phyloP scores from a whole-genome alignment of 1,140 invertebrate species.

The Thrips palmi region DNA sequence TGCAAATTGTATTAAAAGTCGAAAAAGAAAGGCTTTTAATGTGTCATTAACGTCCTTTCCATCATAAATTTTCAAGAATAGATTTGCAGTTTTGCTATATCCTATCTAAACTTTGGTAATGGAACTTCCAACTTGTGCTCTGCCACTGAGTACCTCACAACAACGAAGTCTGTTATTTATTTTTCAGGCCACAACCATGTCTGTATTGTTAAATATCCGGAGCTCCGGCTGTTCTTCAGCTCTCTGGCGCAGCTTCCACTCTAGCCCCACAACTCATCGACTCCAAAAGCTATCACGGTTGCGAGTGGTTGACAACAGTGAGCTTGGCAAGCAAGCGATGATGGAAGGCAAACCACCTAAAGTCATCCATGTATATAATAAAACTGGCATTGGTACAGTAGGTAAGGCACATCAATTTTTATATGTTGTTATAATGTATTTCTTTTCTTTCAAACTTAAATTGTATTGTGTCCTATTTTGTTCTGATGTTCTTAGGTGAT shows the following conservation, averaged over 20 bases:
- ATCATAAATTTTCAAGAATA: too few species aligned
- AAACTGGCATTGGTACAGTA: constrained; percentile 39
- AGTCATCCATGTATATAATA: constrained; percentile 79
- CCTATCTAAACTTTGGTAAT: too few species aligned
- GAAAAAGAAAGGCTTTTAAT: too few species aligned
- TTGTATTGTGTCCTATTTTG: neutral
- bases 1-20: too few species aligned
- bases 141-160: too few species aligned
- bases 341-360: constrained; percentile 78
- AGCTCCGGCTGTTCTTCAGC: too few species aligned
- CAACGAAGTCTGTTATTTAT: too few species aligned
- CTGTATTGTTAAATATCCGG: too few species aligned
- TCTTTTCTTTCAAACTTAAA: neutral
- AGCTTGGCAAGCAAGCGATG: constrained; percentile 85
- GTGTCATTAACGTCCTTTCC: too few species aligned
- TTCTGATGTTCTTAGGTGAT: constrained; percentile 41
- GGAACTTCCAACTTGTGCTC: too few species aligned
- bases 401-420: constrained; percentile 29
- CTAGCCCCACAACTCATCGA: constrained; percentile 33
- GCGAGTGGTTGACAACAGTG: constrained; percentile 89
- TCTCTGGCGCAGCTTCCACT: constrained; percentile 28
- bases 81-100: too few species aligned
- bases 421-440: constrained; percentile 6
- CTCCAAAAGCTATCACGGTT: constrained; percentile 55
- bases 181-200: too few species aligned